Evolutionary conservation across 2,113 vertebrate species (phyloP).

Genomic region (Onychorhynchus coronatus): DNA sequence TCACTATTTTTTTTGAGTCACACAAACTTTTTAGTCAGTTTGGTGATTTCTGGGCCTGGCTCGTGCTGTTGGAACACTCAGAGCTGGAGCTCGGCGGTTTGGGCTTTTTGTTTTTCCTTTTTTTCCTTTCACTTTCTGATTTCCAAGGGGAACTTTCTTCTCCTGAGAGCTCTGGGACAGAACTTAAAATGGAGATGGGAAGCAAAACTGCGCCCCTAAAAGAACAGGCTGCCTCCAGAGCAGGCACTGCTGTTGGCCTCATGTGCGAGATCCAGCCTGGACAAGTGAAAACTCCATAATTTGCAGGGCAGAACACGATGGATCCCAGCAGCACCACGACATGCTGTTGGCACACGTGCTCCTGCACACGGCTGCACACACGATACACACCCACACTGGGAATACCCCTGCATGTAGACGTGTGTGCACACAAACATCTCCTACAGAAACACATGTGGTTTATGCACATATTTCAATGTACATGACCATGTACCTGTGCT

Average conservation of each 20-base stretch:
- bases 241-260: neutral
- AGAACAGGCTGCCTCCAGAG: accelerated
- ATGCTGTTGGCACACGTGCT: accelerated
- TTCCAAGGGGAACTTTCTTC: neutral
- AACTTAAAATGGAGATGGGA: neutral
- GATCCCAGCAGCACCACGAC: neutral
- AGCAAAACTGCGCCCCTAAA: neutral
- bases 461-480: accelerated
- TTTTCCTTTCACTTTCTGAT: neutral
- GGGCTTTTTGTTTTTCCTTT: neutral
- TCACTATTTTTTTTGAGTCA: neutral
- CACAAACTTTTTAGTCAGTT: neutral
- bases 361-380: accelerated
- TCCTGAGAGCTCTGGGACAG: neutral
- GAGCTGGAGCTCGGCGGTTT: neutral
- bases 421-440: accelerated
- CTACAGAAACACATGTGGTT: accelerated
- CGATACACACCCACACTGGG: accelerated
- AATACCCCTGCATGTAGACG: accelerated
- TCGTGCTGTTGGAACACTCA: neutral
- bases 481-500: accelerated
- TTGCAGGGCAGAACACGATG: neutral
- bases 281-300: neutral
- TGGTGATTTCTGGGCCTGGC: neutral
- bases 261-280: accelerated